Conservation (phyloP, 2,888 invertebrate genomes). For the Halictus ligatus region DNA sequence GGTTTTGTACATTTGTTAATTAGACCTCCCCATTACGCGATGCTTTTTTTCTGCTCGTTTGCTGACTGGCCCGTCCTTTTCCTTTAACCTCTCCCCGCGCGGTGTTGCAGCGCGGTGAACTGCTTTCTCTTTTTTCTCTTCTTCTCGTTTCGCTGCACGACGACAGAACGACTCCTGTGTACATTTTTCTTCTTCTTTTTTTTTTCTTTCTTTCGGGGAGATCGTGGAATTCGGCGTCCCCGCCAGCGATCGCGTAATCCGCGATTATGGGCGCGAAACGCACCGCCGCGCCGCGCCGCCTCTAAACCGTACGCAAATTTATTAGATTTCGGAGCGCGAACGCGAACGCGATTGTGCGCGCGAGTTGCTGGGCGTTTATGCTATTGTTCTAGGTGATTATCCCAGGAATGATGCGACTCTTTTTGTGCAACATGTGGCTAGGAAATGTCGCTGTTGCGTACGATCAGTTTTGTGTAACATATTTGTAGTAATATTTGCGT, state of each 20-base stretch:
- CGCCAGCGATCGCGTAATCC: background rate
- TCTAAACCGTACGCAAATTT: background rate
- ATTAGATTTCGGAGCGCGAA: background rate
- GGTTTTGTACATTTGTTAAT: conserved; percentile 62
- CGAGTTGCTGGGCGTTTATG: background rate
- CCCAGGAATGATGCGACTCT: background rate
- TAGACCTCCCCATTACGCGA: conserved; percentile 40
- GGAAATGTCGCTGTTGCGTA: background rate
- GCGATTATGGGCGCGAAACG: conserved; percentile 5
- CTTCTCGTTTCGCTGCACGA: background rate
- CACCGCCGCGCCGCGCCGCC: background rate
- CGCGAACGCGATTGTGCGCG: background rate
- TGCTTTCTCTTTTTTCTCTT: conserved; percentile 24
- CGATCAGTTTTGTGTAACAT: background rate
- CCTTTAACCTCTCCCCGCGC: conserved; percentile 37
- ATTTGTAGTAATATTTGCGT: too few species aligned
- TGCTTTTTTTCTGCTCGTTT: conserved; percentile 44
- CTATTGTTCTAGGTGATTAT: background rate
- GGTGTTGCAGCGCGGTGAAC: conserved; percentile 34
- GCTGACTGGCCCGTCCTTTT: conserved; percentile 31
- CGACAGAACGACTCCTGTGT: background rate
- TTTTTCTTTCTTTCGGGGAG: background rate
- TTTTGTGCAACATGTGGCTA: background rate
- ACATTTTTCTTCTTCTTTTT: background rate
- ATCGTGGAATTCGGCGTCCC: background rate